Evolutionary conservation across 2,888 invertebrate species (phyloP).

Genomic region (Hyppa rectilinea): DNA sequence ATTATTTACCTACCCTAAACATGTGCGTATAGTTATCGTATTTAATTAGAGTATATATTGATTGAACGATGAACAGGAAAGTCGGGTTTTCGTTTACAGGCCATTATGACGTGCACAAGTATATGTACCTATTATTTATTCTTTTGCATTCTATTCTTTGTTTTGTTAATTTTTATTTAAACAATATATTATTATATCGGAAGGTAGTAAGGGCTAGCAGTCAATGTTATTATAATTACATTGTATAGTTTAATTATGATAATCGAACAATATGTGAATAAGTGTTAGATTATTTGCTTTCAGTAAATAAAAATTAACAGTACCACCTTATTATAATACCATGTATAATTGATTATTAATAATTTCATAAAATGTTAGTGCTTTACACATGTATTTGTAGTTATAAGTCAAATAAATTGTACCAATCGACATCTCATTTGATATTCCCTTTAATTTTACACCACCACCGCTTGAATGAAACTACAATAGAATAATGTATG

Average conservation of each 20-base stretch:
- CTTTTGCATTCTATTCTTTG: constrained; percentile 49
- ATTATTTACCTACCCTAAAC: not conserved
- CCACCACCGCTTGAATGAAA: constrained; percentile 32
- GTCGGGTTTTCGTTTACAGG: constrained; percentile 45
- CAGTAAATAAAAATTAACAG: constrained; percentile 59
- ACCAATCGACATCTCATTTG: constrained; percentile 73
- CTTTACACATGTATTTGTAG: constrained; percentile 83
- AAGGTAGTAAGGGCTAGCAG: constrained; percentile 63
- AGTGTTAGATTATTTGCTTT: constrained; percentile 62
- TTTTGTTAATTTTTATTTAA: constrained; percentile 50
- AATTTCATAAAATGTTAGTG: constrained; percentile 67
- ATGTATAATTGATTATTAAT: constrained; percentile 65
- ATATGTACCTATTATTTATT: constrained; percentile 55
- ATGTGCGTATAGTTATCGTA: constrained; percentile 5
- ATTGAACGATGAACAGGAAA: constrained; percentile 33
- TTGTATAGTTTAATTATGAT: constrained; percentile 61
- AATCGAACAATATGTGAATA: constrained; percentile 61
- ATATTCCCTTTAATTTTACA: constrained; percentile 44
- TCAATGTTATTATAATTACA: constrained; percentile 61
- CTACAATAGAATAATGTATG: constrained; percentile 44
- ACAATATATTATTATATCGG: constrained; percentile 50
- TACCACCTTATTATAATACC: constrained; percentile 63
- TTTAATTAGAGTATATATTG: constrained; percentile 39
- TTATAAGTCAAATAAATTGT: constrained; percentile 86
- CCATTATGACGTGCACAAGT: constrained; percentile 62